These are phyloP conservation scores for Eunapius fragilis DNA, from an alignment of 37 sponge, comb jelly and placozoan genomes.

Conservation along the genomic window DNA sequence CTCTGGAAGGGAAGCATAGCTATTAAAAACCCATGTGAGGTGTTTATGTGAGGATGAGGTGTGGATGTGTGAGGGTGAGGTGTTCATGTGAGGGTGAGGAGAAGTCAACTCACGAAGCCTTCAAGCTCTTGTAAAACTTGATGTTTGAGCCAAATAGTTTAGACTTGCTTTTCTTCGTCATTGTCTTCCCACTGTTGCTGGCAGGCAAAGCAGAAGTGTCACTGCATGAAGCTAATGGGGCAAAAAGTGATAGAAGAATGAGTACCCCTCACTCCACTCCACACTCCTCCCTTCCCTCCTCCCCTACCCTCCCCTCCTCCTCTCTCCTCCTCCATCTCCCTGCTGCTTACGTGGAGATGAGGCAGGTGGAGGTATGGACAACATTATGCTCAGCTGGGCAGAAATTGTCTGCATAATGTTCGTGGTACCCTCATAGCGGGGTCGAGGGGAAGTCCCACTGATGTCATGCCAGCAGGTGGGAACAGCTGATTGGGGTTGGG, in stretches of 20 bases:
- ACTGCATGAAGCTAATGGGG: no score
- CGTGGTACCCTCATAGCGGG: conserved; percentile 55
- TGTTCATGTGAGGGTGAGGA: background rate
- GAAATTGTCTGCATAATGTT: conserved; percentile 47
- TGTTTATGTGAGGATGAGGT: no score
- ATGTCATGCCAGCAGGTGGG: conserved; percentile 88
- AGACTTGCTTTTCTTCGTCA: no score
- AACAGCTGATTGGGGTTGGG: conserved; percentile 59
- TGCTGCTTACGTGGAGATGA: no score
- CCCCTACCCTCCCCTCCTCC: background rate
- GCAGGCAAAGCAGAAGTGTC: no score
- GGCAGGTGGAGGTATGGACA: no score
- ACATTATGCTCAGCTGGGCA: conserved; percentile 6
- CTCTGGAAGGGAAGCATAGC: no score
- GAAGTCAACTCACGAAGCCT: no score
- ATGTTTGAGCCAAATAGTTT: no score
- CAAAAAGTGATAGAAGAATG: no score
- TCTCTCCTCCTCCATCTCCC: background rate
- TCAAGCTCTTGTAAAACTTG: background rate
- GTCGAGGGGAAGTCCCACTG: conserved; percentile 39
- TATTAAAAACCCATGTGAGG: no score
- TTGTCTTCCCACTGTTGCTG: no score
- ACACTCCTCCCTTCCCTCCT: background rate
- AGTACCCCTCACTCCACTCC: background rate
- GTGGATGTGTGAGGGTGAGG: conserved; percentile 27